Conservation (phyloP, 2,888 invertebrate genomes). For the Zygogramma bicolorata region DNA sequence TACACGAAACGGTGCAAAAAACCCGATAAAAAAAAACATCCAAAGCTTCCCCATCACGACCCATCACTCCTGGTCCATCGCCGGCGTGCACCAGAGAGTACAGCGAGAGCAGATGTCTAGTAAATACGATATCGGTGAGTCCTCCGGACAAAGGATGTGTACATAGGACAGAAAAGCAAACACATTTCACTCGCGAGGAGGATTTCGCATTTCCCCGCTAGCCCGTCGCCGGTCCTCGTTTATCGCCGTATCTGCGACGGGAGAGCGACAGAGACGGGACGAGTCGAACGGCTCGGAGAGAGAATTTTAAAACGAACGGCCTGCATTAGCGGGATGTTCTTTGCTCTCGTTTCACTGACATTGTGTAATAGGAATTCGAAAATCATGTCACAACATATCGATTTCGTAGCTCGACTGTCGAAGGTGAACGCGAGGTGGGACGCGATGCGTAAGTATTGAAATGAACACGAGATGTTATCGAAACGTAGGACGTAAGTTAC, state of each 20-base stretch:
- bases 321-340: conserved; percentile 55
- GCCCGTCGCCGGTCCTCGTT: conserved; percentile 33
- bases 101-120: conserved; percentile 64
- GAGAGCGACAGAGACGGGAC: conserved; percentile 17
- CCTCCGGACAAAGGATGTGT: conserved; percentile 68
- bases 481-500: no score
- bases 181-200: conserved; percentile 64
- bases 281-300: not conserved
- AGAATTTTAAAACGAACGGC: conserved; percentile 45
- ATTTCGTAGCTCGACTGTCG: conserved; percentile 39
- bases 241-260: conserved; percentile 17
- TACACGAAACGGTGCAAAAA: no score
- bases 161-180: conserved; percentile 67
- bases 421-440: conserved; percentile 28
- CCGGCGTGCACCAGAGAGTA: conserved; percentile 21
- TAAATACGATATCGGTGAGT: conserved; percentile 66
- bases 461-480: no score
- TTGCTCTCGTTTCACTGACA: conserved; percentile 54
- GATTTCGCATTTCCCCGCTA: conserved; percentile 49
- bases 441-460: no score
- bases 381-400: conserved; percentile 49
- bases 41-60: not conserved
- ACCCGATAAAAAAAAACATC: not conserved
- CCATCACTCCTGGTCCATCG: conserved; percentile 32
- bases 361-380: conserved; percentile 54